Evolutionary conservation across 2,113 vertebrate genomes (phyloP), one percentile per base, ranked within the genome.

Genomic region (Pantherophis guttatus): DNA sequence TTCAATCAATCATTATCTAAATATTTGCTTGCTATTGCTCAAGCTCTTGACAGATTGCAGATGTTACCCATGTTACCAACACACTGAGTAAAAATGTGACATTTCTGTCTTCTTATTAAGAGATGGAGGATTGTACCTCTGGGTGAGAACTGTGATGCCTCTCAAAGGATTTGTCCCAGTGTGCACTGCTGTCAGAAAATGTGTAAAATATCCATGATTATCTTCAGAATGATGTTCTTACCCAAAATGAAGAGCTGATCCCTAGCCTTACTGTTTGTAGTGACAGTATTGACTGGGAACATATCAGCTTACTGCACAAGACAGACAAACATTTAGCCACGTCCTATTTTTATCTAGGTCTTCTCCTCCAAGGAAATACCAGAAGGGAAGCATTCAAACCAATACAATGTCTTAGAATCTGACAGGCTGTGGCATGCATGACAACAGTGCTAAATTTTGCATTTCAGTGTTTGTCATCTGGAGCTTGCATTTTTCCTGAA

Each of bases 311-410:
- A 17, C 48, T 50, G 87, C 23, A 15, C 55, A 90, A 29, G 11
- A 15, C 26, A 92, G 21, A 57, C 39, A 48, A 70, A 52, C 48
- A 81, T 11, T 44, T 87, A 70, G 59, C 88, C 57, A 86, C 59
- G 33, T 94, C 59, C 91, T 92, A 54, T 87, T 92, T 95, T 95
- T 89, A 89, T 62, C 33, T 50, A 91, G 50, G 19, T 52, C 57
- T 44, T 15, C 23, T 59, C 90, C 94, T 10, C 59, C 1, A 75
- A 29, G 57, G 93, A 57, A 1, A 6, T 13, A 1, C 15, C 0
- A 0, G 13, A 44, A 23, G 9, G 8, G n/a, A 2, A 6, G 4
- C 10, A 88, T 12, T 19, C 70, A 6, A 44, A 19, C 2, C 53
- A 92, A 29, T 19, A 48, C 0, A 2, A 17, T 23, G 24, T 50